phyloP scores from a whole-genome alignment of 2,797 vertebrate genomes.

The Phalanger gymnotis region DNA sequence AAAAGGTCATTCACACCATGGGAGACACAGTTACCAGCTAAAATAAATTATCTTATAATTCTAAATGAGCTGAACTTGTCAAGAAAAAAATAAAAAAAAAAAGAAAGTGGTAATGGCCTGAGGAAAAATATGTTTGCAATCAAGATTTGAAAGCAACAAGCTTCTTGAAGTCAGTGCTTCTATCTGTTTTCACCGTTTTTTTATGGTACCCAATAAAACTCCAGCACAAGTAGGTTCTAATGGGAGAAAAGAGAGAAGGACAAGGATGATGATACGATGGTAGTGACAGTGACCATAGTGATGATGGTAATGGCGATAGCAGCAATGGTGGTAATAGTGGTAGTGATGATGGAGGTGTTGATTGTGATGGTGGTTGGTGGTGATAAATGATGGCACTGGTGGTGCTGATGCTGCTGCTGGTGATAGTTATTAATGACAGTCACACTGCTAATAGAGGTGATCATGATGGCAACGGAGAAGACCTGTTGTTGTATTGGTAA shows the following conservation, averaged over 20 bases:
- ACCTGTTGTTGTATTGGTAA: not conserved
- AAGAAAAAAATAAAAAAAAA: conserved; percentile 52
- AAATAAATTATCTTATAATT: conserved; percentile 41
- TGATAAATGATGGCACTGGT: too few relatives aligned
- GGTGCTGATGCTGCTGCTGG: not conserved
- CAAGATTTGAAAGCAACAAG: conserved; percentile 61
- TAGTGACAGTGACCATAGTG: not conserved
- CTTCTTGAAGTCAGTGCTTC: conserved; percentile 63
- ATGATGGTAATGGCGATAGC: too few relatives aligned
- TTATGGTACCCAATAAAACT: not conserved
- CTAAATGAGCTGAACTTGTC: conserved; percentile 43
- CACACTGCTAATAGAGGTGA: not conserved
- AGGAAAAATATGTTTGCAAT: not conserved
- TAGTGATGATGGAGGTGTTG: too few relatives aligned
- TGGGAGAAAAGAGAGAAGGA: not conserved
- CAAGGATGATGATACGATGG: not conserved
- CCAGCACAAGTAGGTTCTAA: not conserved
- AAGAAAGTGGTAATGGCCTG: conserved; percentile 21
- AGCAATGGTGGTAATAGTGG: too few relatives aligned
- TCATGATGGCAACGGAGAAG: not conserved
- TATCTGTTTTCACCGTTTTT: not conserved
- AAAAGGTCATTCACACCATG: not conserved
- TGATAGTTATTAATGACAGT: not conserved
- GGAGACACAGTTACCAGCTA: conserved; percentile 47
- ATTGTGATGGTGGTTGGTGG: too few relatives aligned